Conservation (phyloP, 1,140 invertebrate genomes). For the Teleopsis dalmanni region DNA sequence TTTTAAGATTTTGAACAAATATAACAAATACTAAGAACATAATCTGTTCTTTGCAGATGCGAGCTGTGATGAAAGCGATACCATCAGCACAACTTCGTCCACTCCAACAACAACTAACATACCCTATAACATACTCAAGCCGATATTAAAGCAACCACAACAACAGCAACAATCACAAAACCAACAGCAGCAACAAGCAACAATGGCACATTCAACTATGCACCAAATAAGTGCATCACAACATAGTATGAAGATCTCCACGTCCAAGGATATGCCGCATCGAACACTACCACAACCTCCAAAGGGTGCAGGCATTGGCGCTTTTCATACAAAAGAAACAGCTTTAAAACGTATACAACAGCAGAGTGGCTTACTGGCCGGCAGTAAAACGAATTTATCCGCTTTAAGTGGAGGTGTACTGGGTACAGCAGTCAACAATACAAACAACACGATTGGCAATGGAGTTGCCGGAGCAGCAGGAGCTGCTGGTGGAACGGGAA, state of each 20-base stretch:
- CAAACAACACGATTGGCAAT: background rate
- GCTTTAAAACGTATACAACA: constrained; percentile 32
- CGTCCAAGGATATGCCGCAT: constrained; percentile 15
- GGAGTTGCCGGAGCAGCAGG: too few species aligned
- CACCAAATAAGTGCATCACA: constrained; percentile 9
- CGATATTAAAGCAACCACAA: constrained; percentile 31
- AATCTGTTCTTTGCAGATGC: constrained; percentile 18
- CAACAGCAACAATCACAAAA: constrained; percentile 11
- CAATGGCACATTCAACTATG: constrained; percentile 3
- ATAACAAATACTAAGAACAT: background rate
- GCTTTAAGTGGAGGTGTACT: constrained; percentile 7
- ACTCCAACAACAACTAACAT: constrained; percentile 15
- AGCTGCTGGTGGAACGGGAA: background rate
- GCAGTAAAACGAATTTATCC: constrained; percentile 19
- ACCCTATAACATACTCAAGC: constrained; percentile 28
- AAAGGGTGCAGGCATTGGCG: constrained; percentile 22
- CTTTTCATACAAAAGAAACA: constrained; percentile 26
- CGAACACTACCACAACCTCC: constrained; percentile 29
- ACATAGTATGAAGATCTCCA: background rate
- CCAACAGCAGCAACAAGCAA: background rate
- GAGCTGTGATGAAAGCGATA: constrained; percentile 36
- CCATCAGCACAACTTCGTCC: constrained; percentile 16
- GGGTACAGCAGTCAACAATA: background rate
- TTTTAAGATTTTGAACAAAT: constrained; percentile 1
- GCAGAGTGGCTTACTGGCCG: constrained; percentile 22